Evolutionary conservation across 2,888 invertebrate genomes (phyloP).

Genomic region (Nudaria mundana): DNA sequence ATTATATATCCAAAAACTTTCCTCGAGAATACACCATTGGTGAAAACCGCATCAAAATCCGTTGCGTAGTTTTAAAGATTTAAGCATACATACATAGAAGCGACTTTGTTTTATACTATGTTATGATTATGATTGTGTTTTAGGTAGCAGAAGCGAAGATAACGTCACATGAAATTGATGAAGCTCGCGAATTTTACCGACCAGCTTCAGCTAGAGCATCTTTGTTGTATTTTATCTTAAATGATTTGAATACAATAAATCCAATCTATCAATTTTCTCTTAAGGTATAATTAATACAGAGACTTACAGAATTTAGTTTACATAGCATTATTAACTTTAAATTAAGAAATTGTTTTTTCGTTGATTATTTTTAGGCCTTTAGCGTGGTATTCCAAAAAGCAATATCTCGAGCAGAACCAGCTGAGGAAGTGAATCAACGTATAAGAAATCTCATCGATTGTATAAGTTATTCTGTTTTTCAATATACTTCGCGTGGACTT

Average conservation of each 20-base stretch:
- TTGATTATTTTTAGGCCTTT: slow-evolving; percentile 86
- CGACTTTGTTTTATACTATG: no score
- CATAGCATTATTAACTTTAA: background rate
- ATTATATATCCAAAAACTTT: no score
- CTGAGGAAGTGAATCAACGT: slow-evolving; percentile 88
- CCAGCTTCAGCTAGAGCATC: slow-evolving; percentile 96
- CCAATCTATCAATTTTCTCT: slow-evolving; percentile 98
- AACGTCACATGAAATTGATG: slow-evolving; percentile 95
- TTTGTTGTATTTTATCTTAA: slow-evolving; percentile 95
- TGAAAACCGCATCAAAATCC: no score
- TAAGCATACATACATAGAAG: no score
- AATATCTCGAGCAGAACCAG: slow-evolving; percentile 92
- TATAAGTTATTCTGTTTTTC: slow-evolving; percentile 96
- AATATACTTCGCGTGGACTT: slow-evolving; percentile 95
- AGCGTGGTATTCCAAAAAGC: slow-evolving; percentile 99
- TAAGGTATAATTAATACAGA: slow-evolving; percentile 84
- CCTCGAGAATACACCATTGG: no score
- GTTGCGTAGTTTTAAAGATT: no score
- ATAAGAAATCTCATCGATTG: slow-evolving; percentile 96
- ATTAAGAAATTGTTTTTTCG: background rate
- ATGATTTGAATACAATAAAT: slow-evolving; percentile 97
- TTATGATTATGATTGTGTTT: slow-evolving; percentile 3
- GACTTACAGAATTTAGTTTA: no score
- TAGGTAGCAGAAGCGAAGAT: slow-evolving; percentile 93
- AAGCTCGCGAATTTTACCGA: slow-evolving; percentile 93